Evolutionary conservation across 2,113 vertebrate species (phyloP), one percentile per base, ranked within the genome.

Genomic region (Oncorhynchus gorbuscha): DNA sequence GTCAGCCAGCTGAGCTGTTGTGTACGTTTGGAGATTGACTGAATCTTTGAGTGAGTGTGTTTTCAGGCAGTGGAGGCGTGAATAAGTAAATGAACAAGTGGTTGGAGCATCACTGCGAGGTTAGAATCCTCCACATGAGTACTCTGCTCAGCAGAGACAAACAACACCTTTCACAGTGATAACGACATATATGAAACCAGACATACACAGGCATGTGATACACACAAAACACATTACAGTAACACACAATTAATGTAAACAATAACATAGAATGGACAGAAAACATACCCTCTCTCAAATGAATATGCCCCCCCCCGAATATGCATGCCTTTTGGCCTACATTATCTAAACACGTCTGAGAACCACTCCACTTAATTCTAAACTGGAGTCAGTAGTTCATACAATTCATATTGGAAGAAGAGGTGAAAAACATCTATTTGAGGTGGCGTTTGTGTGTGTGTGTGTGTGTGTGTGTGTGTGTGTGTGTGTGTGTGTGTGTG

Each of bases 21-120:
- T 48, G 13, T 18, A 28, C 18, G 22, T 71, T 26, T 48, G 2
- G 3, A 73, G 26, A 20, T 18, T 61, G 18, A 39, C 67, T 9
- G 67, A 20, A 39, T 69, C n/a, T 30, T 28, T 69, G 16, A 69
- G 16, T 28, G 32, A 39, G 66, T 18, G 32, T 35, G 18, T 12
- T 2, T 78, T 30, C 51, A 20, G 71, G 55, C 18, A 51, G 11
- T 24, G 64, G 2, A 30, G 11, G 14, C 26, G 14, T 39, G 58
- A 75, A 59, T 74, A 78, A 59, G 3, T n/a, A 35, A 75, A 71
- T 73, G 69, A 75, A 49, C 69, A 73, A 59, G 16, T 55, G 5
- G 30, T 69, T 61, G 59, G 59, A 51, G 51, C 35, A 39, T 62
- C 22, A 39, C 45, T 58, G 35, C 28, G 30, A 69, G 18, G 51